These are phyloP conservation scores for Molossus alvarezi DNA, from an alignment of 2,797 vertebrate species.

Conservation along the genomic window DNA sequence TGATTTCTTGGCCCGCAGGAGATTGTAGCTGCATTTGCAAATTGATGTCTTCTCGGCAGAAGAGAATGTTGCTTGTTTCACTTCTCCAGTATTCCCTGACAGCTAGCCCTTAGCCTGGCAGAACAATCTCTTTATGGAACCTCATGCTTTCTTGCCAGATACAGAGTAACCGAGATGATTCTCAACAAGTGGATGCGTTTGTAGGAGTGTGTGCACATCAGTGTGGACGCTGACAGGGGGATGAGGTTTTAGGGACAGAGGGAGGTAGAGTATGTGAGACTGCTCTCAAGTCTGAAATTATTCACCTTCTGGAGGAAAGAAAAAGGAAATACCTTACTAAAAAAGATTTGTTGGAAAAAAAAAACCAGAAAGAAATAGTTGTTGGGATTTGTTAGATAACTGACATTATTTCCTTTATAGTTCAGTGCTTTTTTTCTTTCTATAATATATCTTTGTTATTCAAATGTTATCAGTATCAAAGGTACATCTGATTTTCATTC, in stretches of 20 bases:
- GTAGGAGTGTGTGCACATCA: no score
- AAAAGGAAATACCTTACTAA: background rate
- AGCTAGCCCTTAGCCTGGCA: slow-evolving; percentile 63
- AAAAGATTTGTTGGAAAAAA: background rate
- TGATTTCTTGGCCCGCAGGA: slow-evolving; percentile 72
- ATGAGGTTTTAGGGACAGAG: background rate
- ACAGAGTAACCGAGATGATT: slow-evolving; percentile 34
- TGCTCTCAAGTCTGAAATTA: background rate
- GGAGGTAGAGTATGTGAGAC: background rate
- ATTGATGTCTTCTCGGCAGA: slow-evolving; percentile 77
- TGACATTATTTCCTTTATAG: background rate
- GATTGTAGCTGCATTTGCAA: slow-evolving; percentile 68
- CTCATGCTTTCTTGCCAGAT: slow-evolving; percentile 37
- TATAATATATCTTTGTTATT: slow-evolving; percentile 31
- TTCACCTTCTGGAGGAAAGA: background rate
- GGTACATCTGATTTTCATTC: slow-evolving; percentile 27
- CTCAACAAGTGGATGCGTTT: background rate
- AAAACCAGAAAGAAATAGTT: background rate
- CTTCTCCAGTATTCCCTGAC: slow-evolving; percentile 70
- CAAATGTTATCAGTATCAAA: background rate
- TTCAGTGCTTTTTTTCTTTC: slow-evolving; percentile 26
- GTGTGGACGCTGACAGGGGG: background rate
- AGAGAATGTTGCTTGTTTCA: slow-evolving; percentile 67
- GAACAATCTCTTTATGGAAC: slow-evolving; percentile 59
- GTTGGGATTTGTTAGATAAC: background rate